phyloP scores from a whole-genome alignment of 1,140 invertebrate species.

The Polypedilum vanderplanki region DNA sequence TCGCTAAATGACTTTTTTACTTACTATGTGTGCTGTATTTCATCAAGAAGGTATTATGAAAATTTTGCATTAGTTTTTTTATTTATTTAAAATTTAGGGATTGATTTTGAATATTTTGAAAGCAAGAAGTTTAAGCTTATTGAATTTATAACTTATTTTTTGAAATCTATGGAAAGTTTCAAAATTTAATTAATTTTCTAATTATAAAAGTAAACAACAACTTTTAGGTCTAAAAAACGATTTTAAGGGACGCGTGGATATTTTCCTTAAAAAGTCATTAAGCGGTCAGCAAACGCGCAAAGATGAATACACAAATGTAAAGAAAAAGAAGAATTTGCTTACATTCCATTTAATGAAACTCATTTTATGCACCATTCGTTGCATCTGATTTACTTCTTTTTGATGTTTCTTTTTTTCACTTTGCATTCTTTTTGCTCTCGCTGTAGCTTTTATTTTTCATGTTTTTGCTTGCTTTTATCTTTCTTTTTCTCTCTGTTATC shows the following conservation, averaged over 20 bases:
- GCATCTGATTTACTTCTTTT: slow-evolving; percentile 17
- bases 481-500: background rate
- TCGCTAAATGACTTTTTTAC: slow-evolving; percentile 6
- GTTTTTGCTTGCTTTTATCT: background rate
- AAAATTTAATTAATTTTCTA: too few relatives aligned
- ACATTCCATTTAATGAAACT: slow-evolving; percentile 21
- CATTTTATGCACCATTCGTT: slow-evolving; percentile 24
- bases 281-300: slow-evolving; percentile 9
- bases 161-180: too few relatives aligned
- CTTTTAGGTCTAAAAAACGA: too few relatives aligned
- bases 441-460: background rate
- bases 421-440: background rate
- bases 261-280: slow-evolving; percentile 9
- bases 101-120: too few relatives aligned
- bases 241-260: background rate
- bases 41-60: too few relatives aligned
- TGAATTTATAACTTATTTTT: too few relatives aligned
- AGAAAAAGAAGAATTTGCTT: slow-evolving; percentile 6
- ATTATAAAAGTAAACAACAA: too few relatives aligned
- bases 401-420: slow-evolving; percentile 13
- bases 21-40: background rate
- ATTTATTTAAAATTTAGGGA: too few relatives aligned
- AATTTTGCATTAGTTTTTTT: too few relatives aligned
- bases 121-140: too few relatives aligned
- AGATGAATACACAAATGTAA: background rate